Evolutionary conservation across 2,113 vertebrate species (phyloP).

Genomic region (Podarcis muralis): DNA sequence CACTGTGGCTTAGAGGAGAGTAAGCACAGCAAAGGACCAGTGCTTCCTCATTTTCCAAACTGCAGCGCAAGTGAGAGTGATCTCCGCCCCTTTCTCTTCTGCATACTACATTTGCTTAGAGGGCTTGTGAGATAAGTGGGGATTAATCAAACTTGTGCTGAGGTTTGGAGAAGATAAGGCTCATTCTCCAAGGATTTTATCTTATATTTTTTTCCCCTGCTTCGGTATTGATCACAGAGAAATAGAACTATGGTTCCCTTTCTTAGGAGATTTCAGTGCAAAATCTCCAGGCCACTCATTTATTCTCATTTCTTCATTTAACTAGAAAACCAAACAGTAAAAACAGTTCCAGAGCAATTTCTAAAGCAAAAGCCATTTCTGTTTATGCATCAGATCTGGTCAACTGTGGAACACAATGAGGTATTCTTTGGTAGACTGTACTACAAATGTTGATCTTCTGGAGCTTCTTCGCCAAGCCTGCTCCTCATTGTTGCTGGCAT

Average conservation of each 20-base stretch:
- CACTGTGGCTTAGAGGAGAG: not conserved
- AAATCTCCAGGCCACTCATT: not conserved
- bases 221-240: not conserved
- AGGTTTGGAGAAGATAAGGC: not conserved
- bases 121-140: not conserved
- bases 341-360: not conserved
- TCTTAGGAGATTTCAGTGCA: not conserved
- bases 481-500: not conserved
- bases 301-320: no score
- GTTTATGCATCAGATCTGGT: not conserved
- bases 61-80: not conserved
- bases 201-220: not conserved
- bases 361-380: not conserved
- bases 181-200: not conserved
- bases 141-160: no score
- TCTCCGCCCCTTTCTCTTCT: rapidly evolving
- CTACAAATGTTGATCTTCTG: not conserved
- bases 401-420: not conserved
- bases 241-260: not conserved
- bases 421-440: not conserved
- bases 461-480: not conserved
- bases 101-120: not conserved
- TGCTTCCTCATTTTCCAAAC: not conserved
- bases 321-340: not conserved
- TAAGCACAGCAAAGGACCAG: not conserved